Percentiles rank a stretch among this genome's conserved stretches.
Evolutionary conservation across 2,888 invertebrate genomes (phyloP).

Genomic region (Muschampia plurimacula): DNA sequence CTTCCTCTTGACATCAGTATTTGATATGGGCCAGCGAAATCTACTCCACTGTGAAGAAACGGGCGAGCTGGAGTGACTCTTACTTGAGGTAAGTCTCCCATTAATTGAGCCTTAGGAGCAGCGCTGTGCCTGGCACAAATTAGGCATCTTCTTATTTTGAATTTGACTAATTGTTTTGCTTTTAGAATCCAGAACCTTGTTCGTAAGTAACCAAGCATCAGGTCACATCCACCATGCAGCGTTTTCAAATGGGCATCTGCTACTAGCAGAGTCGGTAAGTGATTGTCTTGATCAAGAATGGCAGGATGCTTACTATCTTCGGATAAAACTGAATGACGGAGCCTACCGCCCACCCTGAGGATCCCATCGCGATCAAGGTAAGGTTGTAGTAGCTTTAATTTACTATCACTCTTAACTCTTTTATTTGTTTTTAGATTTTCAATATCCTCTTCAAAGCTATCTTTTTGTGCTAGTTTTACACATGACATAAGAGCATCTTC

Average conservation of each 20-base stretch:
- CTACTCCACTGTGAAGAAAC: constrained; percentile 4
- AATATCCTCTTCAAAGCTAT: constrained; percentile 8
- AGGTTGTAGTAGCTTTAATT: constrained; percentile 40
- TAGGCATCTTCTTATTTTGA: not conserved
- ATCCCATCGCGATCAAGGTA: constrained; percentile 40
- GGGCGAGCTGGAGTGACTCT: constrained; percentile 2
- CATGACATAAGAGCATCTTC: not conserved
- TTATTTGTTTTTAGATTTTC: not conserved
- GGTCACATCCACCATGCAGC: constrained; percentile 43
- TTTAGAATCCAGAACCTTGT: constrained; percentile 38
- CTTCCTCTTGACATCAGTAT: not conserved
- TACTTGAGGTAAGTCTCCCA: constrained; percentile 9
- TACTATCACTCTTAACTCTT: constrained; percentile 24
- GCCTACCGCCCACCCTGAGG: constrained; percentile 48
- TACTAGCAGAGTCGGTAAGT: constrained; percentile 12
- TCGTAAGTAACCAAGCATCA: constrained; percentile 40
- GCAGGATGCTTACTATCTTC: constrained; percentile 40
- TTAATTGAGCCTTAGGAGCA: not conserved
- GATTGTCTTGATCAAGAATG: constrained; percentile 28
- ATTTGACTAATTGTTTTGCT: constrained; percentile 12
- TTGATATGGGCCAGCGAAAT: constrained; percentile 8
- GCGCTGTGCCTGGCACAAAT: constrained; percentile 5
- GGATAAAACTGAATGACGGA: constrained; percentile 38
- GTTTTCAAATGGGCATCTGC: constrained; percentile 29
- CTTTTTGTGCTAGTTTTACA: constrained; percentile 4